Evolutionary conservation across 2,797 vertebrate species (phyloP).

Genomic region (Chrysocyon brachyurus): DNA sequence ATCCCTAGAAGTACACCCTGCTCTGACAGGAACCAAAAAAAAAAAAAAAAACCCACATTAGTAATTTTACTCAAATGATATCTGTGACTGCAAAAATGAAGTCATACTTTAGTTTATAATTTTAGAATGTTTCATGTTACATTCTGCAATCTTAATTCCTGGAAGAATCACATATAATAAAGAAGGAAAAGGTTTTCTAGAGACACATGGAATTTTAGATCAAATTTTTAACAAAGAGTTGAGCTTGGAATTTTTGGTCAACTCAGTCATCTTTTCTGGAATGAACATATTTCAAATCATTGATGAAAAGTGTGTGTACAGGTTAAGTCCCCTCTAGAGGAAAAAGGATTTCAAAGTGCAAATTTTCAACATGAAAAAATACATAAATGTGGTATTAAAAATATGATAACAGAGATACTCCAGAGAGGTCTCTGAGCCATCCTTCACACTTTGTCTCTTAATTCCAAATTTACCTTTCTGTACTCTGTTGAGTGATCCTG

Average conservation of each 20-base stretch:
- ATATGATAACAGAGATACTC: background rate
- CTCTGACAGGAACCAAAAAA: slow-evolving; percentile 41
- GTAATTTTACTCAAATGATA: slow-evolving; percentile 26
- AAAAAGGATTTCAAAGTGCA: slow-evolving; percentile 2
- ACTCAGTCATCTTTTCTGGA: background rate
- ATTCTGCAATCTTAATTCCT: slow-evolving; percentile 17
- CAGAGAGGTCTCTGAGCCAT: background rate
- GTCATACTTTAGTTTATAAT: background rate
- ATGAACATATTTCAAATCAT: slow-evolving; percentile 12
- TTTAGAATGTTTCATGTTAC: slow-evolving; percentile 33
- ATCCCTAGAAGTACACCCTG: background rate
- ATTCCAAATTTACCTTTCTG: slow-evolving; percentile 13
- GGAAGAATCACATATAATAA: slow-evolving; percentile 43
- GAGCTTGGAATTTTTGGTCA: background rate
- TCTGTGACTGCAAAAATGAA: background rate
- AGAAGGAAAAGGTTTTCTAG: background rate
- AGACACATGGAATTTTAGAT: slow-evolving; percentile 3
- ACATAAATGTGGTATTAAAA: slow-evolving; percentile 12
- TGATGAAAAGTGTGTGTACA: background rate
- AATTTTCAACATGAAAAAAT: background rate
- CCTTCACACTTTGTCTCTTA: background rate
- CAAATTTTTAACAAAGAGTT: slow-evolving; percentile 44
- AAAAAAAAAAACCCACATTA: background rate
- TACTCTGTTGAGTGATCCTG: background rate
- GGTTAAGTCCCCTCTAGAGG: background rate